These are phyloP conservation scores for Mycalesis mineus DNA, from an alignment of 2,888 invertebrate genomes.

Conservation along the genomic window DNA sequence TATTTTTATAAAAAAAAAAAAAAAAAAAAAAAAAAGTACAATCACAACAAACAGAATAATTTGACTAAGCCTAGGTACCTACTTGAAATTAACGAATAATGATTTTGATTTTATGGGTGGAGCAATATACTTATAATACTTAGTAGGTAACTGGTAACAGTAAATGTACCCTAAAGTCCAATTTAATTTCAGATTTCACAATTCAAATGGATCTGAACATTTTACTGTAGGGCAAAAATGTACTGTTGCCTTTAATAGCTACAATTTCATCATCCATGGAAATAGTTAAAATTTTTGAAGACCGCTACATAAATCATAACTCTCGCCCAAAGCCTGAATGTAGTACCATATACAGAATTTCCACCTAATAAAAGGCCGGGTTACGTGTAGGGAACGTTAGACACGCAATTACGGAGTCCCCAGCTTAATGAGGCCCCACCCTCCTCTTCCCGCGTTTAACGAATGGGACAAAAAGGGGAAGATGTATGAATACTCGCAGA, in stretches of 20 bases:
- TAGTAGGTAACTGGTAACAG: too few relatives aligned
- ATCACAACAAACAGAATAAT: too few relatives aligned
- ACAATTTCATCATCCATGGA: not conserved
- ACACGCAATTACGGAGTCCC: conserved; percentile 69
- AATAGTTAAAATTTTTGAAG: not conserved
- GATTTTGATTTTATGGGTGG: too few relatives aligned
- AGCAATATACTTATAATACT: too few relatives aligned
- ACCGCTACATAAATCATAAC: conserved; percentile 50
- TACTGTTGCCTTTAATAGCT: not conserved
- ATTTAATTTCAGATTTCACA: too few relatives aligned
- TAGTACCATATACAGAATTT: conserved; percentile 72
- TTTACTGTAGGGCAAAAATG: too few relatives aligned
- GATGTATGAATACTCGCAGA: conserved; percentile 52
- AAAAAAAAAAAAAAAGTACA: too few relatives aligned
- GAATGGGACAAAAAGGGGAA: conserved; percentile 45
- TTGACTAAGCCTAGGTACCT: too few relatives aligned
- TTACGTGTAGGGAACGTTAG: conserved; percentile 74
- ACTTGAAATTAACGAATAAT: too few relatives aligned
- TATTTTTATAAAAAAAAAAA: too few relatives aligned
- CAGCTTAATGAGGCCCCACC: conserved; percentile 55
- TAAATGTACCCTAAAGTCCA: too few relatives aligned
- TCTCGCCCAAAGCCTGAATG: conserved; percentile 51
- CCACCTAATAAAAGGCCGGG: conserved; percentile 76
- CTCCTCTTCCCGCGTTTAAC: conserved; percentile 44
- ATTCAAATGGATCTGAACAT: too few relatives aligned